These are phyloP conservation scores for Microtus ochrogaster DNA, from an alignment of 2,113 vertebrate species.

Conservation along the genomic window DNA sequence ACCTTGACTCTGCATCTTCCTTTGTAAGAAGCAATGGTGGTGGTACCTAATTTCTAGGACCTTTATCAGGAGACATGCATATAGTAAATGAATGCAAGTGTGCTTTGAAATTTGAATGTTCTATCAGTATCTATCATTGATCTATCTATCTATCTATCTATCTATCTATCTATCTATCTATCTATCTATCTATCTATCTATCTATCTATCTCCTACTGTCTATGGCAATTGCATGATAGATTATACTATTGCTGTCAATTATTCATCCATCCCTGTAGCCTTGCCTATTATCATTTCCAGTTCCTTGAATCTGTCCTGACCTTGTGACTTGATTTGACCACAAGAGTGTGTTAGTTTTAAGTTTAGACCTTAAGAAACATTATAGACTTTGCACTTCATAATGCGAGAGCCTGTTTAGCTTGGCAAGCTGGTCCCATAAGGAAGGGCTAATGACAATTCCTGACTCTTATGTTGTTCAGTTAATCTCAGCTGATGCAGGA, in stretches of 20 bases:
- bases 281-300: not conserved
- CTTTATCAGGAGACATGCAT: too few species aligned
- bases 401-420: not conserved
- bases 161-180: too few species aligned
- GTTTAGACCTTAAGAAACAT: not conserved
- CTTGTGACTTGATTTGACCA: not conserved
- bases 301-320: not conserved
- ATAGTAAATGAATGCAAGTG: too few species aligned
- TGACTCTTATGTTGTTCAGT: not conserved
- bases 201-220: not conserved
- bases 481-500: not conserved
- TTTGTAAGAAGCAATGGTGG: too few species aligned
- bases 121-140: too few species aligned
- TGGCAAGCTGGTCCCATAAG: not conserved
- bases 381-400: not conserved
- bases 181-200: too few species aligned
- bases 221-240: not conserved
- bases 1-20: too few species aligned
- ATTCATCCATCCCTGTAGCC: not conserved
- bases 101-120: too few species aligned
- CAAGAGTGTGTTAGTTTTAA: not conserved
- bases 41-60: too few species aligned
- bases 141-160: too few species aligned
- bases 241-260: not conserved
- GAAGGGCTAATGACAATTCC: not conserved